Conservation (phyloP, 2,888 invertebrate species). For the Vesta saturnalis region DNA sequence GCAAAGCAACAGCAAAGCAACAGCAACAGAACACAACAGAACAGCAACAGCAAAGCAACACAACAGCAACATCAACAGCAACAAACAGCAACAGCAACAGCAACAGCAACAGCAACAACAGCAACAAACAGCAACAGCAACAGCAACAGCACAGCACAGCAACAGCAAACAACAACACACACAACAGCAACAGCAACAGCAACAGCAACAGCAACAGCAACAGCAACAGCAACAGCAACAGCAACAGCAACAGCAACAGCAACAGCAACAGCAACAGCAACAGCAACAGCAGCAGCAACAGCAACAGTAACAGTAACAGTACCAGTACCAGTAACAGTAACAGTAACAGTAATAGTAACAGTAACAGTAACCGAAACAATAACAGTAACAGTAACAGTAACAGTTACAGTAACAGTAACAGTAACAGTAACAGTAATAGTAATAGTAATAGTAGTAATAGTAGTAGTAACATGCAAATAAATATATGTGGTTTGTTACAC, state of each 20-base stretch:
- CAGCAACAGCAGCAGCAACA: background rate
- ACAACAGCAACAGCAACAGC: background rate
- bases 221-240: background rate
- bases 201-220: background rate
- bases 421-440: background rate
- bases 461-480: background rate
- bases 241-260: slow-evolving; percentile 3
- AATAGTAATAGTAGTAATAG: background rate
- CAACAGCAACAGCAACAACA: background rate
- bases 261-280: background rate
- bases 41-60: slow-evolving; percentile 15
- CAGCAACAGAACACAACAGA: slow-evolving; percentile 4
- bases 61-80: background rate
- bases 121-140: slow-evolving; percentile 15
- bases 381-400: slow-evolving; percentile 9
- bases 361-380: too few species aligned
- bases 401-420: background rate
- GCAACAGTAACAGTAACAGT: background rate
- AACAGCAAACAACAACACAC: background rate
- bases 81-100: background rate
- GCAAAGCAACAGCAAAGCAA: slow-evolving; percentile 19
- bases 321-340: too few species aligned
- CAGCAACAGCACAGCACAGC: slow-evolving; percentile 11
- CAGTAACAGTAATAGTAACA: background rate
- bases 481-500: too few species aligned